A percentile compares a stretch with the other conserved stretches of the same genome.
These are phyloP conservation scores for Tenebrio molitor DNA, from an alignment of 1,140 invertebrate genomes.

Conservation along the genomic window DNA sequence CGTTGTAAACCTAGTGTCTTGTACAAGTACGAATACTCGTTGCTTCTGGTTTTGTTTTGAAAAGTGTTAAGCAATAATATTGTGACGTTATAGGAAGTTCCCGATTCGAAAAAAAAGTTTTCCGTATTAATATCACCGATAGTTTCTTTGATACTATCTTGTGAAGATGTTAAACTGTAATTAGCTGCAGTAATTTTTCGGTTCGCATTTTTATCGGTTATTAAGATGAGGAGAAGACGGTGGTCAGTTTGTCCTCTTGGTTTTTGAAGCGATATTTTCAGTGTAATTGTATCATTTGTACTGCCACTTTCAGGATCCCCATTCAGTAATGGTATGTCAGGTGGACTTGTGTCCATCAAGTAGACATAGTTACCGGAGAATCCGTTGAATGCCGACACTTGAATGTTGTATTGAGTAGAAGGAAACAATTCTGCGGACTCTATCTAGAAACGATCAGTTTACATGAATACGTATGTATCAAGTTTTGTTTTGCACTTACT, in stretches of 20 bases:
- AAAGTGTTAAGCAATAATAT: neutral
- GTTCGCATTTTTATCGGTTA: too few species aligned
- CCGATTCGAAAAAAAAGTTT: neutral
- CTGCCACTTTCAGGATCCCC: neutral
- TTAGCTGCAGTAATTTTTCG: too few species aligned
- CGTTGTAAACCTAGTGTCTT: too few species aligned
- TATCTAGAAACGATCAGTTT: too few species aligned
- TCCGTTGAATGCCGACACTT: neutral
- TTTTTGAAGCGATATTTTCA: too few species aligned
- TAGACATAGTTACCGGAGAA: neutral
- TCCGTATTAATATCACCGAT: neutral
- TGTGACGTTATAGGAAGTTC: neutral
- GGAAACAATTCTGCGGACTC: too few species aligned
- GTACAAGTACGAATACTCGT: neutral
- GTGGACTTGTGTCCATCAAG: conserved; percentile 1
- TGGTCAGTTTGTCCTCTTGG: too few species aligned
- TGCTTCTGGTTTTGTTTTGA: neutral
- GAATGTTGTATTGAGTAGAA: neutral
- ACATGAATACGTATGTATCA: too few species aligned
- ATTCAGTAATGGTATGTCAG: neutral
- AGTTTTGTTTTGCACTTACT: too few species aligned
- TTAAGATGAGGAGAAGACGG: too few species aligned
- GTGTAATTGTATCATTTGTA: neutral
- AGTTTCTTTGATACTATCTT: too few species aligned
- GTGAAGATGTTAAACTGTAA: too few species aligned